These are phyloP conservation scores for Idaea aversata DNA, from an alignment of 2,888 invertebrate species.

Conservation along the genomic window DNA sequence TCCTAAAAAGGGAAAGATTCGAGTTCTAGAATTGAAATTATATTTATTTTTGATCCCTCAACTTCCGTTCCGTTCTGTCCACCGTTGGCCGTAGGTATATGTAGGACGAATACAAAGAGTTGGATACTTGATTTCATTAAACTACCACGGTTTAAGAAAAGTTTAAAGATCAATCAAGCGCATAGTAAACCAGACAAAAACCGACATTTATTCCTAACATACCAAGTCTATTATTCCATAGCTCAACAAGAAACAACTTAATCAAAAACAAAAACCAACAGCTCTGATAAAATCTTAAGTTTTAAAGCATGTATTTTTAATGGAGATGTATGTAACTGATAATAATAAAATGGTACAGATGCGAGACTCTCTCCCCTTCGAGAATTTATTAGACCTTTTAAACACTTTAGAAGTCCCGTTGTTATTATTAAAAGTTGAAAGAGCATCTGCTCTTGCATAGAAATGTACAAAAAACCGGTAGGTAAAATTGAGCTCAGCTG, in stretches of 20 bases:
- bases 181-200: too few species aligned
- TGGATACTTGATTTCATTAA: too few species aligned
- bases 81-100: too few species aligned
- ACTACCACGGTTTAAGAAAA: too few species aligned
- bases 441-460: slow-evolving; percentile 59
- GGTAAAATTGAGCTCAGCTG: slow-evolving; percentile 15
- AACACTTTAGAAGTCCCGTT: slow-evolving; percentile 19
- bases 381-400: slow-evolving; percentile 43
- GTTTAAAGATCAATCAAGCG: too few species aligned
- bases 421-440: slow-evolving; percentile 24
- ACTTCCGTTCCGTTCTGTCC: too few species aligned
- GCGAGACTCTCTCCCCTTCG: slow-evolving; percentile 36
- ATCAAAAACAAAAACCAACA: background rate
- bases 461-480: slow-evolving; percentile 37
- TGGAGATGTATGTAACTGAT: background rate
- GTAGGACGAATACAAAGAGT: too few species aligned
- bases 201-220: too few species aligned
- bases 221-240: background rate
- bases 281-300: background rate
- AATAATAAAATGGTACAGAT: background rate
- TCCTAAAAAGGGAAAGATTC: too few species aligned
- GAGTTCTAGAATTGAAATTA: too few species aligned
- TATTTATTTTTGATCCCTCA: too few species aligned
- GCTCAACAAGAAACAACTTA: background rate
- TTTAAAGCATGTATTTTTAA: background rate